phyloP scores from a whole-genome alignment of 2,888 invertebrate genomes.

The Blastobasis lacticolella region DNA sequence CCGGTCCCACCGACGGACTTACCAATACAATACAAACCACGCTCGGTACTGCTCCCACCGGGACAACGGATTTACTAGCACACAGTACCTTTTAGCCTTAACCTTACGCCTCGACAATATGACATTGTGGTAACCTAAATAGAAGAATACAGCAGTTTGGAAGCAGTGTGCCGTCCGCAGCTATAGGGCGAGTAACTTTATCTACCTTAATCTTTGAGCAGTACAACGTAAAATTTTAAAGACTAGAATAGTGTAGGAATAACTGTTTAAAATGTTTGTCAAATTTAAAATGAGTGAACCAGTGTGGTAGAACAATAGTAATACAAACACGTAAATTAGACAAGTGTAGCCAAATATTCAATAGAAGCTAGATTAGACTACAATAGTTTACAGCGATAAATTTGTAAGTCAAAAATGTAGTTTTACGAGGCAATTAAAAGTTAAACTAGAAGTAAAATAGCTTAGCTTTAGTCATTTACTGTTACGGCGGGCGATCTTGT shows the following conservation, averaged over 20 bases:
- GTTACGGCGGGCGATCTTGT: constrained; percentile 48
- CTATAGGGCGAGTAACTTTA: constrained; percentile 70
- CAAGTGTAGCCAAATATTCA: constrained; percentile 35
- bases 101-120: no score
- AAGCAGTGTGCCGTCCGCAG: constrained; percentile 51
- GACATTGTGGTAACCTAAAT: constrained; percentile 38
- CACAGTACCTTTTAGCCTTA: neutral
- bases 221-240: constrained; percentile 38
- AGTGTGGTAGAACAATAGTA: constrained; percentile 59
- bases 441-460: constrained; percentile 50
- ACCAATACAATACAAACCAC: no score
- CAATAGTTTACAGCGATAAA: constrained; percentile 32
- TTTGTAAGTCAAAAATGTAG: constrained; percentile 49
- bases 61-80: constrained; percentile 45
- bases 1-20: constrained; percentile 10
- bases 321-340: constrained; percentile 40
- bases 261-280: constrained; percentile 37
- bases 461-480: constrained; percentile 43
- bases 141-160: constrained; percentile 50
- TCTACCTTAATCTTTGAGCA: constrained; percentile 54
- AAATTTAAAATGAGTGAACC: constrained; percentile 28
- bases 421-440: constrained; percentile 43
- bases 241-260: constrained; percentile 59
- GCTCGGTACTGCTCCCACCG: constrained; percentile 9
- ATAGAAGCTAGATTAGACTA: constrained; percentile 58